Conservation (phyloP, 2,888 invertebrate species). For the Brachycybe producta region DNA sequence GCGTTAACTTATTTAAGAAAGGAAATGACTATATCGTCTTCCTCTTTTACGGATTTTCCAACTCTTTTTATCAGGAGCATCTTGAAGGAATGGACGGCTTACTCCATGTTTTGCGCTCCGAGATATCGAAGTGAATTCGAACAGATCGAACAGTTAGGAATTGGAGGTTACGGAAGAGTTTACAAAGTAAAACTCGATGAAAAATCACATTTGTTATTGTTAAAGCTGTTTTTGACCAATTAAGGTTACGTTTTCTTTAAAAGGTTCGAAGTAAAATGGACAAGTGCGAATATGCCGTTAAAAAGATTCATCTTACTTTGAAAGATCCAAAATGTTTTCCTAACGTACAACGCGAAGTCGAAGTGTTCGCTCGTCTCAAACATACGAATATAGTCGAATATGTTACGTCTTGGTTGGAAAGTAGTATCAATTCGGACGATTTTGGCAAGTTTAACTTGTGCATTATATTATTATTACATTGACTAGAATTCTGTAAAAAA, state of each 20-base stretch:
- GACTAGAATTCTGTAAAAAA: no score
- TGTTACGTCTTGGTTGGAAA: conserved; percentile 10
- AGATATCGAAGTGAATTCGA: not conserved
- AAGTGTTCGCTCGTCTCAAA: conserved; percentile 2
- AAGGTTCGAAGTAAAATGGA: not conserved
- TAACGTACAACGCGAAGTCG: conserved; percentile 2
- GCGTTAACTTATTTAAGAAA: no score
- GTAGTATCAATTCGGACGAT: no score
- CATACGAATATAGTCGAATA: conserved; percentile 13
- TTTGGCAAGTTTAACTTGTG: no score
- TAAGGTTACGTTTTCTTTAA: not conserved
- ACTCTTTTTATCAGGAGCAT: no score
- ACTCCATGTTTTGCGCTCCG: no score
- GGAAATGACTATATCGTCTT: no score
- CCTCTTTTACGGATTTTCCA: no score
- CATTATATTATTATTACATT: no score
- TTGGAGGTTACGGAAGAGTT: not conserved
- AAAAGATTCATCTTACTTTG: not conserved
- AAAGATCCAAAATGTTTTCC: not conserved
- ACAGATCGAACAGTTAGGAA: not conserved
- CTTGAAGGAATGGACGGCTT: no score
- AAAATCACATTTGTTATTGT: not conserved
- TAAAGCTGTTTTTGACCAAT: not conserved
- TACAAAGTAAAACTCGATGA: not conserved
- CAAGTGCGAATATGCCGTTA: not conserved